Percentiles rank a stretch among this genome's conserved stretches.
Conservation (phyloP, 2,113 vertebrate species). For the Romanogobio albipinnatus region DNA sequence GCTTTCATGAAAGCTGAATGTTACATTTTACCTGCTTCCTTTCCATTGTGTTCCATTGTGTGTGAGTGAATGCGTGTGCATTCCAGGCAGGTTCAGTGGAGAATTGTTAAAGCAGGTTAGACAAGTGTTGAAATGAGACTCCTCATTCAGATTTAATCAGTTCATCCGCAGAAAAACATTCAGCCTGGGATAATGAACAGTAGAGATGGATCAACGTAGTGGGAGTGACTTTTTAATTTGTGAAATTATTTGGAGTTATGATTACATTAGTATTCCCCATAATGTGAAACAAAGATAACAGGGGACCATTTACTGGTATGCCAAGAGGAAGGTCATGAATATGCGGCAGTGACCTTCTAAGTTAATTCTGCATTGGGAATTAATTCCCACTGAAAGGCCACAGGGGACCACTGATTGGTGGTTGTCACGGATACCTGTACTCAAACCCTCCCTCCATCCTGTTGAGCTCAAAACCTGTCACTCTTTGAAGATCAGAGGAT, state of each 20-base stretch:
- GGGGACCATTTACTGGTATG: background rate
- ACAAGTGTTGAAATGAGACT: constrained; percentile 30
- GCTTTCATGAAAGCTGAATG: background rate
- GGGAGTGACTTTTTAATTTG: background rate
- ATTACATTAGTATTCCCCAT: constrained; percentile 1
- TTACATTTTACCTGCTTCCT: constrained; percentile 25
- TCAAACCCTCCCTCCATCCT: constrained; percentile 25
- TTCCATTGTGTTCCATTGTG: constrained; percentile 19
- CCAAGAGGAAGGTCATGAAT: constrained; percentile 20
- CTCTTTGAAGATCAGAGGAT: constrained; percentile 38
- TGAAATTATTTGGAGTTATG: background rate
- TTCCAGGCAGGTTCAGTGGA: constrained; percentile 6
- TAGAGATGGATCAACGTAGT: background rate
- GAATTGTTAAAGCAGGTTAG: constrained; percentile 9
- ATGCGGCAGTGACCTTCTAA: constrained; percentile 2
- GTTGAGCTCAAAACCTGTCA: constrained; percentile 26
- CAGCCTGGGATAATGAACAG: background rate
- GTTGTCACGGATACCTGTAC: constrained; percentile 40
- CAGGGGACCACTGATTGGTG: constrained; percentile 35
- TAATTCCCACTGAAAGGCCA: constrained; percentile 5
- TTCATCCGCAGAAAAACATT: background rate
- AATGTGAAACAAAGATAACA: constrained; percentile 13
- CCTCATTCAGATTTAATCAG: constrained; percentile 8
- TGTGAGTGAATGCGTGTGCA: background rate
- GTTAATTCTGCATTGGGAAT: constrained; percentile 26